Evolutionary conservation across 1,140 invertebrate species (phyloP), one percentile per base, ranked within the genome.

Genomic region (Aradophagus sp.): DNA sequence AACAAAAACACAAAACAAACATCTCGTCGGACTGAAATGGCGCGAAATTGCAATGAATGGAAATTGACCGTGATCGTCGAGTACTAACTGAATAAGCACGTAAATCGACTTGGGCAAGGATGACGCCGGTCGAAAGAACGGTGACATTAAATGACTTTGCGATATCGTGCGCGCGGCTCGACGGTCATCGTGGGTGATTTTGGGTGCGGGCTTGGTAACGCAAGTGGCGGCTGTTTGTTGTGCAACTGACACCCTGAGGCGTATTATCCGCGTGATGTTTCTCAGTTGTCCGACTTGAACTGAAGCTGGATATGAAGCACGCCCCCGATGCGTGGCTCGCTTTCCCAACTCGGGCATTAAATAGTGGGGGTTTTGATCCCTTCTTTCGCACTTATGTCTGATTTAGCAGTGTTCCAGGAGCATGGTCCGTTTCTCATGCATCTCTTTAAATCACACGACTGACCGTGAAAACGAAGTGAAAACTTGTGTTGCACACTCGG

Each of bases 321-420:
- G 82, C 84, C 82, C 82, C 82, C 82, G 56, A 80, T 79, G 78
- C 34, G 45, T 76, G 76, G 73, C 79, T 80, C 70, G 80, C 79
- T 82, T 83, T 80, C 75, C 79, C 78, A 74, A 77, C 72, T 75
- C 55, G 74, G 41, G 72, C 52, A 80, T 84, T 82, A 79, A 81
- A 82, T 83, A 83, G 82, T 83, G 81, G 83, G 81, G 81, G 80
- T 29, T 79, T 76, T 77, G 58, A 82, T 83, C 80, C 80, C 82
- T 83, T 84, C 81, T 82, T 85, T 82, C 75, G 77, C 79, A 75
- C 73, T 77, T 77, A 68, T 71, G 70, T 77, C 75, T 75, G 68
- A 75, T 75, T 58, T 71, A 69, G 50, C 73, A 47, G 55, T 59
- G 38, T 45, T 53, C 44, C 20, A 13, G 20, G 32, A 62, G 36